Base-by-base conservation (phyloP, 1,140 invertebrate genomes). In the Microplitis demolitor region DNA sequence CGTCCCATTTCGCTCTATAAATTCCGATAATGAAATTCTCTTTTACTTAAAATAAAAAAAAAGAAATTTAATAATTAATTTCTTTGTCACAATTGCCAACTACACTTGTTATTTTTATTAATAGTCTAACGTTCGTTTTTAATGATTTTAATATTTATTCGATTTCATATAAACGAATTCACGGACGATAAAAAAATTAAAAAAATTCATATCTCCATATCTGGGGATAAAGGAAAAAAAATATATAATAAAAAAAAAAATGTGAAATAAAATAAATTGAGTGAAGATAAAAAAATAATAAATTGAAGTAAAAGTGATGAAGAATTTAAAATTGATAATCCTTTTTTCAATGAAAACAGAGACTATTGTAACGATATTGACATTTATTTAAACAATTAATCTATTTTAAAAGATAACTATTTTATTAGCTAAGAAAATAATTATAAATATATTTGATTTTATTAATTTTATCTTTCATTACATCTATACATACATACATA, bases 141-240 rank as follows among this genome's bases (percentile, higher is more conserved):
- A 58, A 58, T 58, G 4, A 58, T 58, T 58, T 58, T 58, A 5
- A 58, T 58, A 58, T 58, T 58, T 58, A 58, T 58, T 58, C 56
- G 56, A 9, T 58, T 58, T 58, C 14, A 31, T 9, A 31, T 24
- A 24, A 58, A 31, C 16, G 56, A 58, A 58, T 58, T 58, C 24
- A 24, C 24, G 51, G 45, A 14, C 16, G 51, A 54, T 54, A n/a
- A 14, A 14, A 54, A 54, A 54, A 3, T 50, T 54, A 14, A n/a
- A 14, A n/a, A n/a, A 11, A 54, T 11, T 11, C 4, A n/a, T 14
- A 54, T n/a, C 5, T 11, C 13, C 11, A 54, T 11, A 58, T 24
- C 24, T 31, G 31, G 56, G 24, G 5, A 24, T 24, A 24, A 24
- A 6, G 13, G 53, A 54, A 54, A 6, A 54, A 54, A 24, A 54